phyloP scores from a whole-genome alignment of 2,888 invertebrate genomes.

The Drosophila dives region DNA sequence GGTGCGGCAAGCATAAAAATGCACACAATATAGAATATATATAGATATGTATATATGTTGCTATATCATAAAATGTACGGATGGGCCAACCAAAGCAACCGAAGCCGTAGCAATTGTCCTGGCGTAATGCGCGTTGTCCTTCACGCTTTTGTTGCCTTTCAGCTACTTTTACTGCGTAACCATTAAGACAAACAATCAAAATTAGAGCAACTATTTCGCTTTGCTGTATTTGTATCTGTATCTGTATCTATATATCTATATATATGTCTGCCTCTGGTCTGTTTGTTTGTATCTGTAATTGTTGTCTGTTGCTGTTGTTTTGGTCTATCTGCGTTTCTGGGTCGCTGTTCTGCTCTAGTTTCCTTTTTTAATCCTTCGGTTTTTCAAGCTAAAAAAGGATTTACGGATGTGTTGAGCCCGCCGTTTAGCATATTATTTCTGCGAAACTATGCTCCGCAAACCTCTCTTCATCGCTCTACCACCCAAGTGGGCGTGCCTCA shows the following conservation, averaged over 20 bases:
- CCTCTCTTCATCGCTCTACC: background rate
- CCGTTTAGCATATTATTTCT: conserved; percentile 70
- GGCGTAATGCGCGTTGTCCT: conserved; percentile 63
- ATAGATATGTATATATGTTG: background rate
- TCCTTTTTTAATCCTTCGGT: conserved; percentile 80
- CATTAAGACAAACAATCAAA: conserved; percentile 76
- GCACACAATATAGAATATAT: background rate
- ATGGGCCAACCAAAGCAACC: conserved; percentile 34
- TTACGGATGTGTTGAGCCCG: conserved; percentile 57
- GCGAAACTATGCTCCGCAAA: conserved; percentile 39
- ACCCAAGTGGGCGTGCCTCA: conserved; percentile 57
- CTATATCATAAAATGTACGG: conserved; percentile 39
- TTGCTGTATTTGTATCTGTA: conserved; percentile 27
- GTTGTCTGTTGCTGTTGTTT: conserved; percentile 3
- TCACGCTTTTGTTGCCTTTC: conserved; percentile 66
- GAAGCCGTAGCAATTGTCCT: conserved; percentile 50
- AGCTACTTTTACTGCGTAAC: conserved; percentile 72
- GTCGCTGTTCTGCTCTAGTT: conserved; percentile 68
- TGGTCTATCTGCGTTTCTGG: conserved; percentile 2
- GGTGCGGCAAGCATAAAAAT: conserved; percentile 33
- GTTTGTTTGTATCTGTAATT: background rate
- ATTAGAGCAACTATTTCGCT: conserved; percentile 76
- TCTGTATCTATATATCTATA: conserved; percentile 1
- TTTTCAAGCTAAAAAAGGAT: conserved; percentile 79
- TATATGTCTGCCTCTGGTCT: background rate